Conservation (phyloP, 2,797 vertebrate species). For the Myotis daubentonii region DNA sequence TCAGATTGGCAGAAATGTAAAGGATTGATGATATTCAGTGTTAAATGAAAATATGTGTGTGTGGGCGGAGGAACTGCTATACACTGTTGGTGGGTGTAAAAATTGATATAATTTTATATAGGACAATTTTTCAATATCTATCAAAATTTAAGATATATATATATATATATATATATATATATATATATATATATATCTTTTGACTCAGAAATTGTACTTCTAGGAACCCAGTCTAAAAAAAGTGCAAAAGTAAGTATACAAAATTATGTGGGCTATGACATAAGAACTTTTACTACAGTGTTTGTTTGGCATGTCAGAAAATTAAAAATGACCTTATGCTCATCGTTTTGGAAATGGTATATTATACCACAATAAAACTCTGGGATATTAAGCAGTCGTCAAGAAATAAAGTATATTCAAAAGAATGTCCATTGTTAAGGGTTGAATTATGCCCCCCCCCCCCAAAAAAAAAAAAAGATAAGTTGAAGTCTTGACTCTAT, state of each 20-base stretch:
- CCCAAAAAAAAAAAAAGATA: background rate
- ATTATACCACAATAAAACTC: background rate
- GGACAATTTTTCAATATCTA: background rate
- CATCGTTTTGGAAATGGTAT: background rate
- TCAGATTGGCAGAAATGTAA: background rate
- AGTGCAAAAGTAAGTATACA: background rate
- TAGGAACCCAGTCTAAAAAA: background rate
- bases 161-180: background rate
- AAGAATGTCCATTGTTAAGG: background rate
- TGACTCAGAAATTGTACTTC: background rate
- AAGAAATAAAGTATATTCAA: background rate
- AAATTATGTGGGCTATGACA: background rate
- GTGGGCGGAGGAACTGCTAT: background rate
- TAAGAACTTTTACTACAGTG: background rate
- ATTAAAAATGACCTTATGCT: background rate
- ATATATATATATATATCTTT: background rate
- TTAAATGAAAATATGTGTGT: background rate
- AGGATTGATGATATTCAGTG: background rate
- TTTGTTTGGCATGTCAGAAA: background rate
- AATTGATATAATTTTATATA: background rate
- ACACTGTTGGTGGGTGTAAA: background rate
- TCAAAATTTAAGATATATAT: slow-evolving; percentile 22
- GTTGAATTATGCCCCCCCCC: background rate
- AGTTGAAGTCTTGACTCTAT: background rate
- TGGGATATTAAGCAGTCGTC: background rate